Evolutionary conservation across 2,888 invertebrate species (phyloP), one percentile per base, ranked within the genome.

Genomic region (Hyposoter dolosus): DNA sequence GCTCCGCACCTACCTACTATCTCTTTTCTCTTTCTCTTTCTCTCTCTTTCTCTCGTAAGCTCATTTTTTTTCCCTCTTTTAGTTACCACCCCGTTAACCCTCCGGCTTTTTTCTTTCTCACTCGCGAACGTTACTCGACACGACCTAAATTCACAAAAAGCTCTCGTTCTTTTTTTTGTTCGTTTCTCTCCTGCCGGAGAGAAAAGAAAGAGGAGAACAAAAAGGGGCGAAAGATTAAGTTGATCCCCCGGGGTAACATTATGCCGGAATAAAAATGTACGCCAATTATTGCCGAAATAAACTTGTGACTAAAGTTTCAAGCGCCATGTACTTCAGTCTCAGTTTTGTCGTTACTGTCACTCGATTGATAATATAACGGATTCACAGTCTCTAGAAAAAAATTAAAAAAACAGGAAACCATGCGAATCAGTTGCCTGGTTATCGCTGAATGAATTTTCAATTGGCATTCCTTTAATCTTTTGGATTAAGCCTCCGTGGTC

Each of bases 221-320:
- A 15, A 15, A 10, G 47, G 17, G 28, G 47, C 82, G 74, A 4
- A 12, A 15, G 60, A 60, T 60, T 23, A 60, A 60, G 60, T 60
- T 23, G 12, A 83, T 86, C 91, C 92, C 87, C 92, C 65, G 76
- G 92, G 90, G 92, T 83, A 85, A 91, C 90, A 92, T 92, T 92
- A 91, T 90, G 90, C 87, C 88, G 88, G 89, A 92, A 92, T 92
- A 92, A 92, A 92, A 92, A 88, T 90, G 91, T 90, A 90, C 88
- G 89, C 88, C 90, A 91, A 92, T 92, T 92, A 87, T 88, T 86
- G 72, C 40, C 60, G 32, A 32, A 76, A 81, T 66, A 68, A 45
- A 71, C 40, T 32, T 53, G 79, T 72, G 74, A 68, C 40, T 40
- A 82, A 66, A 82, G 53, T 78, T 82, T 78, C 82, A 53, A 81